These are phyloP conservation scores for Drepana falcataria DNA, from an alignment of 2,888 invertebrate genomes.

Conservation along the genomic window DNA sequence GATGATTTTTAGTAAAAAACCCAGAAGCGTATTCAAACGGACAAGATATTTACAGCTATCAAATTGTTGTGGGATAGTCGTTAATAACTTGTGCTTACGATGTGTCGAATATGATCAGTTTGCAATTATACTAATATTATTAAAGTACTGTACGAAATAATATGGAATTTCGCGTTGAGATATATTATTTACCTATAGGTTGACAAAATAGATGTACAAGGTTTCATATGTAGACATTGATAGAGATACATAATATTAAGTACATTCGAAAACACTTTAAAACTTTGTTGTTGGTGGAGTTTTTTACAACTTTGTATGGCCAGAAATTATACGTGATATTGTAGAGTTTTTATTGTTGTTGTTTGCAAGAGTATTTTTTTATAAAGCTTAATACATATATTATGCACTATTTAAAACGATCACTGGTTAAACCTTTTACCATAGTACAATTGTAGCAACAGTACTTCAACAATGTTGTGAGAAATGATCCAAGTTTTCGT, in stretches of 20 bases:
- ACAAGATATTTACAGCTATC: constrained; percentile 20
- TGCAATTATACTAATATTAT: no score
- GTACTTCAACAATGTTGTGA: background rate
- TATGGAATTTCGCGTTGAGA: no score
- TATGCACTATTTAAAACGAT: background rate
- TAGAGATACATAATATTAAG: no score
- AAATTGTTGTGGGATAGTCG: constrained; percentile 19
- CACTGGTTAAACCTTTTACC: background rate
- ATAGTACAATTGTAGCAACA: background rate
- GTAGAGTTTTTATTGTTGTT: background rate
- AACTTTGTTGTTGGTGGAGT: no score
- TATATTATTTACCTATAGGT: no score
- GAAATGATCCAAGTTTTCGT: background rate
- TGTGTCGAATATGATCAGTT: no score
- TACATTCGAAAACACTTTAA: no score
- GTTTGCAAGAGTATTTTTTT: background rate
- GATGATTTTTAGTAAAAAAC: constrained; percentile 14
- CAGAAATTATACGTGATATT: no score
- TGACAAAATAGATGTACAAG: no score
- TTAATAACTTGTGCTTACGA: constrained; percentile 15
- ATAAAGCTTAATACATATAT: background rate
- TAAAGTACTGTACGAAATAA: no score
- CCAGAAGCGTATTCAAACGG: constrained; percentile 19
- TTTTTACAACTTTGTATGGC: no score
- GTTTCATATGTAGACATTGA: no score